Percentiles rank a stretch among this genome's conserved stretches.
Conservation (phyloP, 2,888 invertebrate genomes). For the Hyles lineata region DNA sequence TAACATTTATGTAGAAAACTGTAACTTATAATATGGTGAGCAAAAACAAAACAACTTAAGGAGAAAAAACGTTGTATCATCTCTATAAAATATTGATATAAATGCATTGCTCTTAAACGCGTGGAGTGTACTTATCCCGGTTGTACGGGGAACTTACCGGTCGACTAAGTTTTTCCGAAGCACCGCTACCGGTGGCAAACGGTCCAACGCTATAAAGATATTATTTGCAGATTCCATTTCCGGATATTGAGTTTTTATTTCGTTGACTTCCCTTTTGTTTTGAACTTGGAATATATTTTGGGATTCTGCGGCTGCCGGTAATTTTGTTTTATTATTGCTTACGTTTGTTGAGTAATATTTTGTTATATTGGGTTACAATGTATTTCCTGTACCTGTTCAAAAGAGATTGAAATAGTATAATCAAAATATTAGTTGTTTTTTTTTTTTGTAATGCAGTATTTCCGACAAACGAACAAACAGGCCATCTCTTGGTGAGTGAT, state of each 20-base stretch:
- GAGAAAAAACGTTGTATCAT: neutral
- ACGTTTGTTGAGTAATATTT: neutral
- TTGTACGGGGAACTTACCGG: slow-evolving; percentile 26
- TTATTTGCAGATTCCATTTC: slow-evolving; percentile 40
- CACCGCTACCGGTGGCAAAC: slow-evolving; percentile 20
- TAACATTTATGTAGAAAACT: too few relatives aligned
- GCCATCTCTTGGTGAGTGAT: too few relatives aligned
- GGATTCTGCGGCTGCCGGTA: slow-evolving; percentile 5
- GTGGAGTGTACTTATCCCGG: slow-evolving; percentile 16
- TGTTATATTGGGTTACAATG: neutral
- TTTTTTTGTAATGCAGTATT: too few relatives aligned
- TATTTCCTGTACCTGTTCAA: neutral
- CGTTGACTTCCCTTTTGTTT: slow-evolving; percentile 26
- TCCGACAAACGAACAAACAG: too few relatives aligned
- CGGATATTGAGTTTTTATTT: slow-evolving; percentile 28
- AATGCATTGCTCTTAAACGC: slow-evolving; percentile 26
- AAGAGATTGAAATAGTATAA: neutral
- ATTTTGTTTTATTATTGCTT: slow-evolving; percentile 4
- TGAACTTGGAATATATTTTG: slow-evolving; percentile 15
- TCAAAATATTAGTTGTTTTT: too few relatives aligned
- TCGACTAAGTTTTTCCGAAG: slow-evolving; percentile 27
- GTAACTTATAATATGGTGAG: too few relatives aligned
- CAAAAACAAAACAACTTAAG: neutral
- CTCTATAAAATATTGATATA: slow-evolving; percentile 27
- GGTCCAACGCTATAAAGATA: slow-evolving; percentile 28